Percentiles rank a stretch among this genome's conserved stretches.
These are phyloP conservation scores for Frankliniella fusca DNA, from an alignment of 2,888 invertebrate species.

Conservation along the genomic window DNA sequence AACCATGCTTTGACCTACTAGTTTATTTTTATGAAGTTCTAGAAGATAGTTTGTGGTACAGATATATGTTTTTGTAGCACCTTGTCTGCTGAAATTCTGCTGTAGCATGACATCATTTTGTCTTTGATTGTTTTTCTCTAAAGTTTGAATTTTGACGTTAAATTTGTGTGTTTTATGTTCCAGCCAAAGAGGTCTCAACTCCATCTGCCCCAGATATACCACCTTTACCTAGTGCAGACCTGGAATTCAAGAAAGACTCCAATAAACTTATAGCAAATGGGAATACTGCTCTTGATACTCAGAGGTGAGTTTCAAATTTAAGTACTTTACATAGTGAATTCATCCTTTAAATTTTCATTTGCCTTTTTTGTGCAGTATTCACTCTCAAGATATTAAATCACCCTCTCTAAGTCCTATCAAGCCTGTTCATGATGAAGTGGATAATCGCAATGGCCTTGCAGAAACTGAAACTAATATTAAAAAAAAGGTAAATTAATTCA, in stretches of 20 bases:
- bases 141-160: constrained; percentile 31
- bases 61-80: too few relatives aligned
- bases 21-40: too few relatives aligned
- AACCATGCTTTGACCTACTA: too few relatives aligned
- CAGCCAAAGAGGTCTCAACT: not conserved
- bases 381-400: constrained; percentile 33
- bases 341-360: constrained; percentile 29
- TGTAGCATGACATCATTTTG: constrained; percentile 1
- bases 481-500: constrained; percentile 42
- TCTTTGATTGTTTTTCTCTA: constrained; percentile 33
- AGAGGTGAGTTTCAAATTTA: constrained; percentile 29
- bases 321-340: constrained; percentile 28
- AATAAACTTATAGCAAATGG: constrained; percentile 7
- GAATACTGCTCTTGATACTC: constrained; percentile 31
- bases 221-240: not conserved
- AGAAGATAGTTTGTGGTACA: too few relatives aligned
- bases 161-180: constrained; percentile 35
- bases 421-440: constrained; percentile 38
- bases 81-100: too few relatives aligned
- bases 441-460: constrained; percentile 34
- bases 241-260: not conserved
- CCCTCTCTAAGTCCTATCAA: constrained; percentile 47
- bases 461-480: constrained; percentile 43
- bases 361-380: not conserved
- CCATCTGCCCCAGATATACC: not conserved